phyloP scores from a whole-genome alignment of 2,888 invertebrate genomes.

The Meiosimyza decipiens region DNA sequence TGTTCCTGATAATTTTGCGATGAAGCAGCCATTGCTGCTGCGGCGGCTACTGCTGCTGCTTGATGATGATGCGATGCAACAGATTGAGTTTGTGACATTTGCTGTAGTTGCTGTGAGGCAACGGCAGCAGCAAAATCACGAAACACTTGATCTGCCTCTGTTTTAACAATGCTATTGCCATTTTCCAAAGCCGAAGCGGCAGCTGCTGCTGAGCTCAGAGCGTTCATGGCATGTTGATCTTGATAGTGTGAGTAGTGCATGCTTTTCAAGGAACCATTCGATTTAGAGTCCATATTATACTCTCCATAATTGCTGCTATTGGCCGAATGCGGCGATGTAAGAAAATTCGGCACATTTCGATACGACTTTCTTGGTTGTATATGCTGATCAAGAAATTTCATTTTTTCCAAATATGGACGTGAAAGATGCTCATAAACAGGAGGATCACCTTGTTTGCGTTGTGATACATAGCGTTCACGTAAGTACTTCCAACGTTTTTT shows the following conservation, averaged over 20 bases:
- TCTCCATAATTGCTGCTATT: slow-evolving; percentile 62
- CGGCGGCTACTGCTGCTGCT: slow-evolving; percentile 51
- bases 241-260: slow-evolving; percentile 56
- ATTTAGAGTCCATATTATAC: slow-evolving; percentile 65
- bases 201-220: slow-evolving; percentile 54
- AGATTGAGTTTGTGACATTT: slow-evolving; percentile 56
- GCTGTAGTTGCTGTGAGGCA: slow-evolving; percentile 61
- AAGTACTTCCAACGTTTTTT: slow-evolving; percentile 67
- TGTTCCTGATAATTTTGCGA: slow-evolving; percentile 58
- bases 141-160: slow-evolving; percentile 63
- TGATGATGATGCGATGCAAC: slow-evolving; percentile 48
- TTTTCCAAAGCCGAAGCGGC: slow-evolving; percentile 51
- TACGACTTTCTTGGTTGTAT: slow-evolving; percentile 67
- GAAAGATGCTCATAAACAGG: slow-evolving; percentile 66
- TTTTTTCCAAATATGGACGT: slow-evolving; percentile 66
- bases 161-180: slow-evolving; percentile 59
- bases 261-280: slow-evolving; percentile 62
- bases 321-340: slow-evolving; percentile 63
- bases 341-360: slow-evolving; percentile 63
- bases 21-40: slow-evolving; percentile 55
- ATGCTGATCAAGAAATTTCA: slow-evolving; percentile 67
- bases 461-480: slow-evolving; percentile 66
- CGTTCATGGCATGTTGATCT: slow-evolving; percentile 56
- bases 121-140: slow-evolving; percentile 63
- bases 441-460: slow-evolving; percentile 65